Conservation (phyloP, 2,888 invertebrate species). For the Gerris lacustris region DNA sequence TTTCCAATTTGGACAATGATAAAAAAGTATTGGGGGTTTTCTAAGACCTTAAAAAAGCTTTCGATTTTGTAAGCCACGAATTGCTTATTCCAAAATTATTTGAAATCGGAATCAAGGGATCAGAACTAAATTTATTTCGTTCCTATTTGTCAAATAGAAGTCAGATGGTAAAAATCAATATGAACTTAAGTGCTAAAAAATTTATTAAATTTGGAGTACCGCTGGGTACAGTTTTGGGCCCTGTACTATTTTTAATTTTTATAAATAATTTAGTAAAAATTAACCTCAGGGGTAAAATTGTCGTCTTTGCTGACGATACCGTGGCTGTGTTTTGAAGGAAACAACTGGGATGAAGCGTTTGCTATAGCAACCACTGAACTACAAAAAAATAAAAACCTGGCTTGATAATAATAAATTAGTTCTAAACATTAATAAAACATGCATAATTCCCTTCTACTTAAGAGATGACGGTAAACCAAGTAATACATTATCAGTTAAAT, state of each 20-base stretch:
- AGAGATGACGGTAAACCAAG: neutral
- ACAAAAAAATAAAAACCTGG: too few relatives aligned
- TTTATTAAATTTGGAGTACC: neutral
- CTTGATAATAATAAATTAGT: neutral
- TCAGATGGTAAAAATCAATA: neutral
- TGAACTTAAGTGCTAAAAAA: neutral
- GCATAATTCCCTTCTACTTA: neutral
- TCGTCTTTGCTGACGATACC: neutral
- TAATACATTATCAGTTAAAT: neutral
- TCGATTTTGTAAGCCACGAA: neutral
- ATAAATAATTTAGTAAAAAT: neutral
- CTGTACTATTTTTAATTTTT: neutral
- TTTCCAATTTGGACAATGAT: neutral
- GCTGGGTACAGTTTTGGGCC: neutral
- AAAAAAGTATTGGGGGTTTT: neutral
- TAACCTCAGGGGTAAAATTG: neutral
- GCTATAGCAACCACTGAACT: neutral
- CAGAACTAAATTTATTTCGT: neutral
- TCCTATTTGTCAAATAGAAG: neutral
- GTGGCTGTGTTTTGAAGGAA: neutral
- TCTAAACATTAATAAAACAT: neutral
- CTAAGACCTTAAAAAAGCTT: neutral
- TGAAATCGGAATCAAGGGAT: neutral
- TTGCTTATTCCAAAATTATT: neutral
- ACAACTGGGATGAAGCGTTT: neutral